Percentiles rank a stretch among this genome's conserved stretches.
Evolutionary conservation across 2,797 vertebrate species (phyloP).

Genomic region (Neopelma chrysocephalum): DNA sequence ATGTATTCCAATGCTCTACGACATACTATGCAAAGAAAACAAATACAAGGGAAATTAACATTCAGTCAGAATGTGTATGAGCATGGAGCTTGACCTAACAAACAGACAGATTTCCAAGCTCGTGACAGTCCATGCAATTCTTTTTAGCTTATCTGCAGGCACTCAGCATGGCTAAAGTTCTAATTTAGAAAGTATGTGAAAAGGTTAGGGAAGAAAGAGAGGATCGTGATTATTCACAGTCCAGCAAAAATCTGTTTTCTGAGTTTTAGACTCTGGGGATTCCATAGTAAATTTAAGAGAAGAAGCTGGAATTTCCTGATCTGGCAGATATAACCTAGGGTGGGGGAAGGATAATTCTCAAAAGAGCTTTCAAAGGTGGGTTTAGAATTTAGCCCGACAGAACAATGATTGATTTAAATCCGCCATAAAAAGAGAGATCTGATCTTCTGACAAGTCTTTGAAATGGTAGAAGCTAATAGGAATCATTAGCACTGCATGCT

Average conservation of each 20-base stretch:
- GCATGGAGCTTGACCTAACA: neutral
- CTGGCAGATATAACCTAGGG: conserved; percentile 1
- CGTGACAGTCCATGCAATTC: neutral
- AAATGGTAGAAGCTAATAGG: conserved; percentile 17
- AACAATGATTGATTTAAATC: conserved; percentile 53
- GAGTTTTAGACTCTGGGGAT: conserved; percentile 1
- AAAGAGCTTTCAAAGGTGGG: conserved; percentile 29
- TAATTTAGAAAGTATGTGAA: neutral
- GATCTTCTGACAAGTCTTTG: conserved; percentile 20
- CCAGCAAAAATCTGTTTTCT: conserved; percentile 20
- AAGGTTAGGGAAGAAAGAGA: neutral
- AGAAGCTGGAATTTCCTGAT: conserved; percentile 61
- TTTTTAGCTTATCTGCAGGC: neutral
- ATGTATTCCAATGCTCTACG: neutral
- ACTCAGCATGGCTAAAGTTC: neutral
- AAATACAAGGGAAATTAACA: neutral
- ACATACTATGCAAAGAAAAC: neutral
- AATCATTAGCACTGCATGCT: neutral
- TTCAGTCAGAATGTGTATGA: neutral
- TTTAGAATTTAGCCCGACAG: conserved; percentile 30
- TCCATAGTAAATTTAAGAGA: conserved; percentile 27
- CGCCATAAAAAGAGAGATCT: neutral
- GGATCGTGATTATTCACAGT: neutral
- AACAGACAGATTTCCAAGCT: neutral
- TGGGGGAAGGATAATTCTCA: conserved; percentile 16